Evolutionary conservation across 2,113 vertebrate genomes (phyloP).

Genomic region (Vidua macroura): DNA sequence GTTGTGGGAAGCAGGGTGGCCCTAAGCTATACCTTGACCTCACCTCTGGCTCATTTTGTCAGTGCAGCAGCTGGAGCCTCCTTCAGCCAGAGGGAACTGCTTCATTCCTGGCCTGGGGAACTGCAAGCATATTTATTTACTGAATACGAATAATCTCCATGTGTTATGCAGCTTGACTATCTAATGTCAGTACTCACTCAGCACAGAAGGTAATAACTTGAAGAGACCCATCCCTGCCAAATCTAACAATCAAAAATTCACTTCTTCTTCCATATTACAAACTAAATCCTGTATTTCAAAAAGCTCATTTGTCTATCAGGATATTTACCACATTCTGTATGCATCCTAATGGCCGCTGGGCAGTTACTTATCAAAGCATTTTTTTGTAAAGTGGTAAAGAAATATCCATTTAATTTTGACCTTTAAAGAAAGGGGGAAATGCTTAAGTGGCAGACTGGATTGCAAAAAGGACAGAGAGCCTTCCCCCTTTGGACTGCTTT

Average conservation of each 20-base stretch:
- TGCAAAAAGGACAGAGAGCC: background rate
- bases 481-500: background rate
- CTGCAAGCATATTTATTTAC: slow-evolving; percentile 28
- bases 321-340: background rate
- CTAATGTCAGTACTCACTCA: background rate
- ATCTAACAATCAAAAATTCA: background rate
- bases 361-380: background rate
- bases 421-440: background rate
- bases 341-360: background rate
- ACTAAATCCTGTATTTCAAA: background rate
- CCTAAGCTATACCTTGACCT: background rate
- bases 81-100: background rate
- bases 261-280: background rate
- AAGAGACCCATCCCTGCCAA: background rate
- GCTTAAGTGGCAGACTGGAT: background rate
- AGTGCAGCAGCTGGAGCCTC: slow-evolving; percentile 33
- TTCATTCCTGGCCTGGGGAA: background rate
- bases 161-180: slow-evolving; percentile 12
- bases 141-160: slow-evolving; percentile 35
- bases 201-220: background rate
- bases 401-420: slow-evolving; percentile 27
- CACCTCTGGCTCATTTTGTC: slow-evolving; percentile 8
- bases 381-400: background rate
- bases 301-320: background rate
- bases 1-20: background rate